Evolutionary conservation across 2,888 invertebrate genomes (phyloP).

Genomic region (Platerodrilus igneus): DNA sequence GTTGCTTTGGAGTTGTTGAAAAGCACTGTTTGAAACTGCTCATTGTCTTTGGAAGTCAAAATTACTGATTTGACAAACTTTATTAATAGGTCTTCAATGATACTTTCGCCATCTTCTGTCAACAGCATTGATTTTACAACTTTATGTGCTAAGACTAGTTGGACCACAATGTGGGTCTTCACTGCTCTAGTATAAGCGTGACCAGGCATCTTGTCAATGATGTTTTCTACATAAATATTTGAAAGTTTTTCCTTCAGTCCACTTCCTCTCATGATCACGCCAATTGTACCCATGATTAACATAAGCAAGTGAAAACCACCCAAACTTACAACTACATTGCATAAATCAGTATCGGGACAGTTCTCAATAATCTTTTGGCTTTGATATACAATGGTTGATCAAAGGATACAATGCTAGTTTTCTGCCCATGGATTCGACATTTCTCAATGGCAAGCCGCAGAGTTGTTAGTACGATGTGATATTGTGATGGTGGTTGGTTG

Average conservation of each 20-base stretch:
- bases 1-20: too few species aligned
- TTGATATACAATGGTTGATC: constrained; percentile 27
- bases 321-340: constrained; percentile 16
- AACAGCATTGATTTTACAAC: too few species aligned
- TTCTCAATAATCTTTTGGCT: constrained; percentile 24
- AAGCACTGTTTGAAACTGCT: too few species aligned
- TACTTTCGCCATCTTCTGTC: too few species aligned
- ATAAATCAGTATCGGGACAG: not conserved
- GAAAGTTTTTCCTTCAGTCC: constrained; percentile 29
- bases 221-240: constrained; percentile 29
- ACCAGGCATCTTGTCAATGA: constrained; percentile 29
- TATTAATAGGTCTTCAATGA: too few species aligned
- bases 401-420: constrained; percentile 8
- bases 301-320: constrained; percentile 29
- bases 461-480: constrained; percentile 7
- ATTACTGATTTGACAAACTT: too few species aligned
- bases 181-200: constrained; percentile 33
- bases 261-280: constrained; percentile 28
- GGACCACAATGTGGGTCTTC: constrained; percentile 30
- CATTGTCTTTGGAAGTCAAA: too few species aligned
- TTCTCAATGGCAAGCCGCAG: constrained; percentile 5
- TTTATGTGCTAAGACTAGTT: too few species aligned
- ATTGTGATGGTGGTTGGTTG: constrained; percentile 4
- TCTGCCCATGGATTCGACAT: constrained; percentile 3
- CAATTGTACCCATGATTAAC: constrained; percentile 27